Base-by-base conservation (phyloP, 1,140 invertebrate species). In the Drosophila arizonae region DNA sequence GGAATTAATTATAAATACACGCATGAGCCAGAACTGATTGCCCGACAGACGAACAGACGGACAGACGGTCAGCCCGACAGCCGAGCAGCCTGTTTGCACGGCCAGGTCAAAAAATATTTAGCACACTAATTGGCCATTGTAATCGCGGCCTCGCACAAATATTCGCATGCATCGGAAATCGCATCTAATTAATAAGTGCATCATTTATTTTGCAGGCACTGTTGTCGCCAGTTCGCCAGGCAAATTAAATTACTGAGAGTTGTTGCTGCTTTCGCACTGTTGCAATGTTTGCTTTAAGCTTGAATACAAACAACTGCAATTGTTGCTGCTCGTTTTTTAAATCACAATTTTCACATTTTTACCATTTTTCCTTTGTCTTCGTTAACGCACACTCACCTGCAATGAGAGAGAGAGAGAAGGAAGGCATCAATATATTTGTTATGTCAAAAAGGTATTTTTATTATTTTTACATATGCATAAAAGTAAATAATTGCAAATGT, bases 81-180 rank as follows among this genome's bases (percentile, higher is more conserved):
- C 48, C 48, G 8, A n/a, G 0, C 11, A 5, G 15, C 43, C 41
- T 51, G 26, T 26, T 57, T 30, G 15, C 15, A 8, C 9, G 28
- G n/a, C 57, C 43, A 60, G 57, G 57, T 60, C 43, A 3, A 45
- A 72, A 50, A 45, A 41, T 57, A 78, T 68, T 65, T 65, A 33
- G 11, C 28, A 63, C 33, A 60, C 81, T 85, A 87, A 87, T 87
- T 87, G 79, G 46, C 76, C 51, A 56, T 74, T 77, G 81, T 76
- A 76, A 76, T 76, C 57, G 64, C 52, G 50, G 60, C 45, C 28
- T 69, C 50, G 60, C 21, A 24, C 51, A 77, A 74, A 65, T 81
- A 67, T 74, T 64, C 39, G 45, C 75, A 76, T 68, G 72, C 64
- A 72, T 69, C 43, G 45, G 15, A 72, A 65, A 87, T 77, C 66